Percentiles rank a stretch among this genome's conserved stretches.
phyloP scores from a whole-genome alignment of 1,140 invertebrate species.

The Diprion similis region DNA sequence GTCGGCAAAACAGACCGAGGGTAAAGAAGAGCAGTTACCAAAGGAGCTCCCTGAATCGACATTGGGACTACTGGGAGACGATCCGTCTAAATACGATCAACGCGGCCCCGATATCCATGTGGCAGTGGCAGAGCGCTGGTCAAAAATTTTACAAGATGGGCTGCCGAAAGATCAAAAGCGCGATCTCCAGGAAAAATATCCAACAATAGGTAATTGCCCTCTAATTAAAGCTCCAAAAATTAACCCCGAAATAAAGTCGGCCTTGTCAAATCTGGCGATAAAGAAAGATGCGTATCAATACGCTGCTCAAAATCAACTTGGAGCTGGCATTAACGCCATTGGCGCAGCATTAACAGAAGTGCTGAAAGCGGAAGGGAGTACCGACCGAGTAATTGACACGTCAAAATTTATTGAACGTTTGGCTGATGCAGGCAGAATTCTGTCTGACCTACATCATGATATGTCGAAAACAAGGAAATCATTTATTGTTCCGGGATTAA shows the following conservation, averaged over 20 bases:
- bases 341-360: constrained; percentile 15
- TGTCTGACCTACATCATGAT: constrained; percentile 21
- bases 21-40: constrained; percentile 4
- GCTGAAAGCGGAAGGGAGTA: constrained; percentile 13
- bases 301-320: background rate
- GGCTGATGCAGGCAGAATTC: constrained; percentile 20
- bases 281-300: constrained; percentile 4
- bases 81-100: constrained; percentile 17
- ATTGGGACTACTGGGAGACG: constrained; percentile 1
- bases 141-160: constrained; percentile 19
- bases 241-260: constrained; percentile 19
- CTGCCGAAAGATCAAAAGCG: constrained; percentile 16
- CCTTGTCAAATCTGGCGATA: constrained; percentile 9
- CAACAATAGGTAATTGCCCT: constrained; percentile 17
- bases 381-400: constrained; percentile 7
- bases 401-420: constrained; percentile 15
- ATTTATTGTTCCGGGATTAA: constrained; percentile 13
- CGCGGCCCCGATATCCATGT: constrained; percentile 12
- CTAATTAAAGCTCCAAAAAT: constrained; percentile 17
- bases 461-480: constrained; percentile 19
- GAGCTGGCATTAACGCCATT: constrained; percentile 18
- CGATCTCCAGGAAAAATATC: constrained; percentile 17
- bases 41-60: background rate
- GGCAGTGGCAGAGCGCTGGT: constrained; percentile 19
- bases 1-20: background rate